Conservation (phyloP, 2,888 invertebrate genomes). For the Trachelus troglodyta region DNA sequence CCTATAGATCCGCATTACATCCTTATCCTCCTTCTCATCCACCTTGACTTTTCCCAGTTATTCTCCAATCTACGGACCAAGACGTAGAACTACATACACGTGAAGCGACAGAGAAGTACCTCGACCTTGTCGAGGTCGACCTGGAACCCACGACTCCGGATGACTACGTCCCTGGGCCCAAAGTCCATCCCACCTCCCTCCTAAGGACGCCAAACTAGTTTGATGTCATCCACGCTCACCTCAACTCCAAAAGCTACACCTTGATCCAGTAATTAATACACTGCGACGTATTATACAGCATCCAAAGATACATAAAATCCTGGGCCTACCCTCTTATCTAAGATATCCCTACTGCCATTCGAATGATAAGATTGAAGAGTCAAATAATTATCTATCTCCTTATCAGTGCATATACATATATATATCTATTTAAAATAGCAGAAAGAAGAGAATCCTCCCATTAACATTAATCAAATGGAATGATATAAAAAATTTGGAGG, state of each 20-base stretch:
- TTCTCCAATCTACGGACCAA: background rate
- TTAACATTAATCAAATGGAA: background rate
- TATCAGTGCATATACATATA: background rate
- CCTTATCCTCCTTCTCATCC: slow-evolving; percentile 16
- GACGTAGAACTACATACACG: background rate
- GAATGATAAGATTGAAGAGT: background rate
- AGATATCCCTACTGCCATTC: background rate
- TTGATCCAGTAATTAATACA: background rate
- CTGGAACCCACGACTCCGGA: background rate
- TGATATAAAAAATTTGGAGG: background rate
- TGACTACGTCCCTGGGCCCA: background rate
- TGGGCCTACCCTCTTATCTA: slow-evolving; percentile 14
- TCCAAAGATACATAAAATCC: slow-evolving; percentile 4
- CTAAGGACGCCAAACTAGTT: background rate
- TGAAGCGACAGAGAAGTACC: background rate
- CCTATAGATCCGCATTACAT: slow-evolving; percentile 11
- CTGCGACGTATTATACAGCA: background rate
- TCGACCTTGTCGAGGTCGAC: slow-evolving; percentile 27
- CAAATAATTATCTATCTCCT: background rate
- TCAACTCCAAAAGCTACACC: background rate
- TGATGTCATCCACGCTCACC: background rate
- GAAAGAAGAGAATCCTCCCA: slow-evolving; percentile 15
- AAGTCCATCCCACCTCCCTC: background rate
- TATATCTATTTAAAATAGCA: background rate
- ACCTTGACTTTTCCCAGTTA: slow-evolving; percentile 10